Evolutionary conservation across 2,113 vertebrate species (phyloP), one percentile per base, ranked within the genome.

Genomic region (Agelaius tricolor): DNA sequence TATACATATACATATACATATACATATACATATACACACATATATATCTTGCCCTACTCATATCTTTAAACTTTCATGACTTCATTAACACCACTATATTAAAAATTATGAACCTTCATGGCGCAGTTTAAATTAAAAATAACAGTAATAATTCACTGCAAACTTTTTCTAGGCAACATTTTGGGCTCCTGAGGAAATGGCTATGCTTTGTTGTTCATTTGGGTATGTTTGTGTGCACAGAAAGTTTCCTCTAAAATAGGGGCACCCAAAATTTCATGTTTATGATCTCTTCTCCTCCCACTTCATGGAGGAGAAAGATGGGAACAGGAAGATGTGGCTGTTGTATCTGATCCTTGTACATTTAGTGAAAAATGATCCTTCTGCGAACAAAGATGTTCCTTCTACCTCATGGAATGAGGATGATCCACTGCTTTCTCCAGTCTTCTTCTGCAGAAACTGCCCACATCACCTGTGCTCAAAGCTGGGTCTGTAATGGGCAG

Each of bases 41-140:
- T 13, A 13, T 49, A 26, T 49, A 26, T 49, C n/a, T 84, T 78
- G 39, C 33, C 19, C 30, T 84, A 27, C 10, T 75, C 73, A 26
- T 55, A 59, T 35, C 65, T 89, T 87, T 59, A 75, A 91, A 84
- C 5, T 18, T 28, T 78, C 33, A 19, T 87, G 8, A 59, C 28
- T 89, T 81, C 78, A 44, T 87, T 91, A 75, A 74, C 68, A 41
- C 8, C 20, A 33, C n/a, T 79, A 14, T 67, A 66, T 84, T 90
- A 89, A 94, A 86, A 24, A 87, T 84, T 51, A 80, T 55, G 57
- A 90, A 90, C 14, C 1, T 63, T 81, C 27, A 28, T 16, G 5
- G 22, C 3, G 0, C 8, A 46, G 16, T 67, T 92, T 59, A 74
- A 92, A 80, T 81, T 55, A 47, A 93, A 89, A 91, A 74, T 44